phyloP scores from a whole-genome alignment of 2,888 invertebrate species.

The Acronicta aceris region DNA sequence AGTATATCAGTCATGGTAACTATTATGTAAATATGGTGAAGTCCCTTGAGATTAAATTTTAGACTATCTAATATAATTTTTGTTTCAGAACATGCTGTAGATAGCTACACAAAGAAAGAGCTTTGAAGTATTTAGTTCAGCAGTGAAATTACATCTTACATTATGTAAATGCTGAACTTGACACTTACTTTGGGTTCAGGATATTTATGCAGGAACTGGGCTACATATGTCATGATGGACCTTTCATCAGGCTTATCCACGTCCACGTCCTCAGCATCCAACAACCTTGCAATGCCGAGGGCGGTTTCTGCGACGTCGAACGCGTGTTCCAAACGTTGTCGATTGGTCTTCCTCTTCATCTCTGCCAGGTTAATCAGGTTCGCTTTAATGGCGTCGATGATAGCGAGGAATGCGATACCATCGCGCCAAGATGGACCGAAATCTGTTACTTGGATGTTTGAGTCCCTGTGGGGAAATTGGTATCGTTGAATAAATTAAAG shows the following conservation, averaged over 20 bases:
- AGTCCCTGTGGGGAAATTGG: conserved; percentile 89
- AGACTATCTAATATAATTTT: too few relatives aligned
- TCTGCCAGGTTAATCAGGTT: conserved; percentile 96
- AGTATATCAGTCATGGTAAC: neutral
- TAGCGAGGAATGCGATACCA: conserved; percentile 98
- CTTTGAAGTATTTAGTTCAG: too few relatives aligned
- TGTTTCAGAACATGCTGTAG: too few relatives aligned
- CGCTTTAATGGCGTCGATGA: conserved; percentile 98
- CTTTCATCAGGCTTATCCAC: conserved; percentile 98
- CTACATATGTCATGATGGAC: conserved; percentile 99
- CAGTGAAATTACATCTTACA: neutral
- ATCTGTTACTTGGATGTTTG: conserved; percentile 96
- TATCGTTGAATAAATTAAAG: too few relatives aligned
- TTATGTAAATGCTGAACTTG: neutral
- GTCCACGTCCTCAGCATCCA: conserved; percentile 99
- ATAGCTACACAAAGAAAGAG: too few relatives aligned
- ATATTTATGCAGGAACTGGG: conserved; percentile 98
- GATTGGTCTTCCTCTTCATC: conserved; percentile 93
- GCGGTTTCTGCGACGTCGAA: conserved; percentile 97
- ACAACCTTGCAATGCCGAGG: conserved; percentile 96
- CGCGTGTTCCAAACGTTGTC: conserved; percentile 96
- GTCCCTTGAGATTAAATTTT: neutral
- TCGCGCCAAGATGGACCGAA: conserved; percentile 99
- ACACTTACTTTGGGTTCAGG: conserved; percentile 93
- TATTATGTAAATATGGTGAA: conserved; percentile 4